Evolutionary conservation across 2,797 vertebrate species (phyloP), one percentile per base, ranked within the genome.

Genomic region (Bryconaethiops microstoma): DNA sequence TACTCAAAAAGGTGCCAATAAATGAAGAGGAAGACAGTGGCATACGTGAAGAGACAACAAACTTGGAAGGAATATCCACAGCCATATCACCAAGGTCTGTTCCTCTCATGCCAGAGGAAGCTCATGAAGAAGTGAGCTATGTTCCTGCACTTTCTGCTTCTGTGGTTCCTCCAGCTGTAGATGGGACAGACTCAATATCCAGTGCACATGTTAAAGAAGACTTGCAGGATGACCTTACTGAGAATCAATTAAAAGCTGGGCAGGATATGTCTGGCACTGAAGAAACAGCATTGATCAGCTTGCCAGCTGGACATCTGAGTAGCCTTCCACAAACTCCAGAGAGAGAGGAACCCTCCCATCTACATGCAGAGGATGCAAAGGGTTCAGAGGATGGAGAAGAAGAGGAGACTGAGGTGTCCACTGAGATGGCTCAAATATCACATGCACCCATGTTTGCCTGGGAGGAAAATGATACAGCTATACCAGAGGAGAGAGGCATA

Each of bases 41-140:
- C 23, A 50, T 84, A 21, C 80, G 74, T 52, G 25, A 76, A 65
- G 77, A 85, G 73, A 65, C 54, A 16, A 40, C 72, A 35, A 64
- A 62, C 9, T 77, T 81, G 42, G 63, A 67, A 48, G 60, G 35
- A 13, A n/a, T 6, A 54, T 83, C 87, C 65, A 74, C 50, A 29
- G 45, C 81, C 57, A 89, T 87, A 84, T 87, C 88, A 19, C 89
- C 91, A 83, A 89, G 88, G 19, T 59, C 85, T 16, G 71, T 86
- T 84, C 77, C 71, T 35, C 90, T 91, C 74, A 78, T 87, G 83
- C 86, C 85, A 17, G 87, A 92, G 76, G 89, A 92, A 19, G 88
- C 89, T 67, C 13, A 85, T 7, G 90, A 93, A 81, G 87, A 86
- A 77, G 87, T 89, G 50, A 87, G 76, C 1, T 80, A 88, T 5